Evolutionary conservation across 2,888 invertebrate genomes (phyloP), one percentile per base, ranked within the genome.

Genomic region (Eupelmus urozonus): DNA sequence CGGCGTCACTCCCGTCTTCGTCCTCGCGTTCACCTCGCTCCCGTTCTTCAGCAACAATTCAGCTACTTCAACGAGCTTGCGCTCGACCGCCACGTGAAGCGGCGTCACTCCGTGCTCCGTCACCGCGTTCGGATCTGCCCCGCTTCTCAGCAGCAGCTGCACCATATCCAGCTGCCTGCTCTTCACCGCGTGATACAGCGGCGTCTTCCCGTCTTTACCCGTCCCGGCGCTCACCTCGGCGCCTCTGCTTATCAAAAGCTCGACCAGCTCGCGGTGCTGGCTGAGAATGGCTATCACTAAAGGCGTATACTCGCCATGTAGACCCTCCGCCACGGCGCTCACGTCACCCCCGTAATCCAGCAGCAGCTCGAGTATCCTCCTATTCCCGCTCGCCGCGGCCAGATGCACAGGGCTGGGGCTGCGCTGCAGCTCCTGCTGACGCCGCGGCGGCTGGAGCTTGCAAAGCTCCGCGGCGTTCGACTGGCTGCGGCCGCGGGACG

Each of bases 11-110:
- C 79, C 79, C 18, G 76, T 72, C 29, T 57, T 67, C 27, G 75
- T 76, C 1, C 0, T 5, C 3, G 63, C 79, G 59, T 79, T 79
- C 1, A 59, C 71, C 11, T 76, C 66, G 40, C 42, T 18, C 0
- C 75, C 75, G n/a, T 5, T 18, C 5, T n/a, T 13, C 7, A 79
- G 40, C 34, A 79, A 60, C 7, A 79, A 29, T 49, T 69, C 63
- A 1, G 18, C 51, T 16, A 69, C 13, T 7, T 72, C 76, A n/a
- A 25, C 13, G 13, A 72, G 49, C 27, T 65, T 62, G 45, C 71
- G 70, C 72, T 69, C 72, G 27, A 72, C 67, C 11, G 79, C 79
- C 9, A 76, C 27, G 76, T 79, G 79, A 13, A 79, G 23, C 1
- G 79, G 49, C 1, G 72, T 67, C 40, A 76, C 66, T 0, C 79